phyloP scores from a whole-genome alignment of 2,797 vertebrate genomes.

The Rhodeus uyekii region DNA sequence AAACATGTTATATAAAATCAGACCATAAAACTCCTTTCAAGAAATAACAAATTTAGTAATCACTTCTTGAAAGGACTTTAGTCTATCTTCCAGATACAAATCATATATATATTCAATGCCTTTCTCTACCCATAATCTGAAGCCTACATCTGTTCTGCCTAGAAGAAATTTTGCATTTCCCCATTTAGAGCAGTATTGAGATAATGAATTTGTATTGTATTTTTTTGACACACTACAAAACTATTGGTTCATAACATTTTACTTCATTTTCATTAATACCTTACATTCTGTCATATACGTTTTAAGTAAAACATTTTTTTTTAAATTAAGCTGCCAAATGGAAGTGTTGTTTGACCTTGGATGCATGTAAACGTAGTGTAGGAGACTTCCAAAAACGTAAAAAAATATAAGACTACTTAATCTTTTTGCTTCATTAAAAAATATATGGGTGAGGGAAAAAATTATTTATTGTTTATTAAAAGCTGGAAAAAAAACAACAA shows the following conservation, averaged over 20 bases:
- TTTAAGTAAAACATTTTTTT: too few relatives aligned
- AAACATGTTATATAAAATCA: too few relatives aligned
- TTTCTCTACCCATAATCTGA: background rate
- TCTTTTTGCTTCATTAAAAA: background rate
- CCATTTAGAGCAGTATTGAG: background rate
- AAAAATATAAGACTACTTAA: background rate
- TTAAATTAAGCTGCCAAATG: too few relatives aligned
- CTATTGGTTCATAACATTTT: too few relatives aligned
- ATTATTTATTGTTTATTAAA: background rate
- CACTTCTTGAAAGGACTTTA: too few relatives aligned
- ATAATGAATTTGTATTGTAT: background rate
- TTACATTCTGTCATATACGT: too few relatives aligned
- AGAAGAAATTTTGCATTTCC: background rate
- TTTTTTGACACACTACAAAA: too few relatives aligned
- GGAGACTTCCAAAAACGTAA: background rate
- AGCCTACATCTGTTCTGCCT: background rate
- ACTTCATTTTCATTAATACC: too few relatives aligned
- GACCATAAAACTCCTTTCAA: too few relatives aligned
- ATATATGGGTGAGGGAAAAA: background rate
- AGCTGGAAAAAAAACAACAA: background rate
- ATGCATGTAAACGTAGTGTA: background rate
- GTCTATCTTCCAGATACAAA: background rate
- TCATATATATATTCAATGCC: background rate
- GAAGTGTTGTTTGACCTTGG: background rate
- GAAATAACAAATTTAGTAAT: too few relatives aligned